Percentiles rank a stretch among this genome's conserved stretches.
Conservation (phyloP, 2,113 vertebrate species). For the Etheostoma cragini region DNA sequence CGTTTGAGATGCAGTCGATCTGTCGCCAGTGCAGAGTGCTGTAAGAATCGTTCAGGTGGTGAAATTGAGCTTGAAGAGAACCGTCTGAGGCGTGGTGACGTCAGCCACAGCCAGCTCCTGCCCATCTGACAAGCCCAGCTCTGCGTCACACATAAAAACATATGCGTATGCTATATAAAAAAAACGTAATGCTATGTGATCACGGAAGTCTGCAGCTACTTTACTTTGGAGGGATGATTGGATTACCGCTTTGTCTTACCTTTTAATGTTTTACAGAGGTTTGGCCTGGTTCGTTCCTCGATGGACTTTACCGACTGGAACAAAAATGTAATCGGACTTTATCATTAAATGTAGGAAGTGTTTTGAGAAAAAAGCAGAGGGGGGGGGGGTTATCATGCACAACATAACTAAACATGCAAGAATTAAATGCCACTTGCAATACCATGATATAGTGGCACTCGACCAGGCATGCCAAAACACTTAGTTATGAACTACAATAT, state of each 20-base stretch:
- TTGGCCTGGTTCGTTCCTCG: conserved; percentile 95
- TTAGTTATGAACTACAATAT: no score
- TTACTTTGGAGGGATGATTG: neutral
- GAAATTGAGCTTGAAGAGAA: conserved; percentile 96
- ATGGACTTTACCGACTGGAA: conserved; percentile 88
- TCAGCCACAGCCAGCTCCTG: conserved; percentile 96
- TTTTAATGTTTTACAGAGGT: conserved; percentile 97
- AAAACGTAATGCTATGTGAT: neutral
- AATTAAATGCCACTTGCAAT: no score
- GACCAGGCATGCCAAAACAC: no score
- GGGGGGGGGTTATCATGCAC: no score
- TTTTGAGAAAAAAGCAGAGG: no score
- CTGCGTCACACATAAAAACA: conserved; percentile 56
- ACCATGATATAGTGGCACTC: no score
- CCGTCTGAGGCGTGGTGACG: conserved; percentile 94
- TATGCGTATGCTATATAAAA: no score
- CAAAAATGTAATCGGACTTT: neutral
- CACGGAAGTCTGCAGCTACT: neutral
- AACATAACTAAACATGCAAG: no score
- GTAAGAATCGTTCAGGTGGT: conserved; percentile 81
- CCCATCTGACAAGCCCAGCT: conserved; percentile 92
- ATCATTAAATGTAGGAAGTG: neutral
- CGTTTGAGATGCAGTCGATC: conserved; percentile 26
- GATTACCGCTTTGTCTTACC: conserved; percentile 74
- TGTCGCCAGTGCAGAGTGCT: conserved; percentile 31